Conservation (phyloP, 2,888 invertebrate genomes). For the Lasioglossum vierecki region DNA sequence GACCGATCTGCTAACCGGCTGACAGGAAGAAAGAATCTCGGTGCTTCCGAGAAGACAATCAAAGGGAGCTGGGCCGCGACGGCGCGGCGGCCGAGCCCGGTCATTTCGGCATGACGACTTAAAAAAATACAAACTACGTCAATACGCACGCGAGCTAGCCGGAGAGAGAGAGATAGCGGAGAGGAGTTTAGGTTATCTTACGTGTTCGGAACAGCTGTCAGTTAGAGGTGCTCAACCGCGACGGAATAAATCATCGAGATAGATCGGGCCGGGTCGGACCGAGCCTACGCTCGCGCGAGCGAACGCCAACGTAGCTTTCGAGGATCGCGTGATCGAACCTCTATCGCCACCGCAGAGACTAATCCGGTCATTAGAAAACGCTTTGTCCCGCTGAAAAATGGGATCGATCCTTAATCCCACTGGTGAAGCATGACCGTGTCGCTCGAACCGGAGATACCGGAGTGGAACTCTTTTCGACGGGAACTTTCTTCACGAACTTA, state of each 20-base stretch:
- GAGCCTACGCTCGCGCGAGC: slow-evolving; percentile 14
- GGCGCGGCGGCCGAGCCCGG: slow-evolving; percentile 59
- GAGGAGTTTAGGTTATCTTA: slow-evolving; percentile 79
- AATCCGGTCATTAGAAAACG: slow-evolving; percentile 56
- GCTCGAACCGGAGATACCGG: not conserved
- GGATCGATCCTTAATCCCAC: slow-evolving; percentile 31
- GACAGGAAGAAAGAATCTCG: slow-evolving; percentile 71
- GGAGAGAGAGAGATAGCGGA: slow-evolving; percentile 31
- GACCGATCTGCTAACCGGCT: slow-evolving; percentile 74
- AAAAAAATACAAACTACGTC: slow-evolving; percentile 78
- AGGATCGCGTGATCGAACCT: slow-evolving; percentile 54
- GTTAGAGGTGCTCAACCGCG: slow-evolving; percentile 80
- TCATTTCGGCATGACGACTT: slow-evolving; percentile 80
- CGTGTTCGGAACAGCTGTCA: slow-evolving; percentile 81
- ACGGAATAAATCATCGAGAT: slow-evolving; percentile 52
- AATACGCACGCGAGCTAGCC: slow-evolving; percentile 78
- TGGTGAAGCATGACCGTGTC: slow-evolving; percentile 18
- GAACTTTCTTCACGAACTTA: not conserved
- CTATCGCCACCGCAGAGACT: slow-evolving; percentile 42
- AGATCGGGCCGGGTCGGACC: slow-evolving; percentile 25
- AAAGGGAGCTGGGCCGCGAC: slow-evolving; percentile 71
- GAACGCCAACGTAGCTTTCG: slow-evolving; percentile 24
- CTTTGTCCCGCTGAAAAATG: slow-evolving; percentile 56
- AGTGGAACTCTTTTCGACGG: not conserved
- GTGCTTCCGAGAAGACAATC: slow-evolving; percentile 82